Percentiles rank a stretch among this genome's conserved stretches.
Conservation (phyloP, 2,113 vertebrate species). For the Mormyrus iriodes region DNA sequence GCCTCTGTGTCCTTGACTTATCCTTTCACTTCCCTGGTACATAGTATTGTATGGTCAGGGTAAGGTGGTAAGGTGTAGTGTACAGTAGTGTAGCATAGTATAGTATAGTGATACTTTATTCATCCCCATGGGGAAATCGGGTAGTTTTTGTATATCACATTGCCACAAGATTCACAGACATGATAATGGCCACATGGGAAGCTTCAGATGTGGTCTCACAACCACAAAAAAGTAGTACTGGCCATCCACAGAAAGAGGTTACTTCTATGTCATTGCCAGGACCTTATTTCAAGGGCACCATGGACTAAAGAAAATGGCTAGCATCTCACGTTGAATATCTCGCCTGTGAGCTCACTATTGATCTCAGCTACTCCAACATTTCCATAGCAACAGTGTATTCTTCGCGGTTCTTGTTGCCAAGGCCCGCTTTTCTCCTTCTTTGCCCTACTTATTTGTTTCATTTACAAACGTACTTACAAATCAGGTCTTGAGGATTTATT, state of each 20-base stretch:
- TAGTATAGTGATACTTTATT: not conserved
- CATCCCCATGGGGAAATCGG: not conserved
- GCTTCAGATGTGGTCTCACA: not conserved
- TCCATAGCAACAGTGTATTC: conserved; percentile 46
- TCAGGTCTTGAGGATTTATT: not conserved
- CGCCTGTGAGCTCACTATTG: conserved; percentile 20
- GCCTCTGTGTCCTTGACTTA: not conserved
- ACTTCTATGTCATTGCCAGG: not conserved
- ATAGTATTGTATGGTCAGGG: not conserved
- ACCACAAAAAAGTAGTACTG: not conserved
- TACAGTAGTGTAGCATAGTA: not conserved
- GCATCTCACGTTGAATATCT: not conserved
- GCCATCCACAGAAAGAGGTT: not conserved
- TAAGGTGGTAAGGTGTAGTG: not conserved
- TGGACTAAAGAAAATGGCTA: not conserved
- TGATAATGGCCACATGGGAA: not conserved
- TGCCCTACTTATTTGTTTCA: conserved; percentile 37
- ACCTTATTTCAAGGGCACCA: not conserved
- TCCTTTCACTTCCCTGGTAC: not conserved
- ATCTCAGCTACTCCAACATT: conserved; percentile 26
- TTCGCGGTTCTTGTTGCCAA: conserved; percentile 44
- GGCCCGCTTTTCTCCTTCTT: conserved; percentile 32
- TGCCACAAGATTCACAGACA: not conserved
- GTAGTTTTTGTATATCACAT: not conserved
- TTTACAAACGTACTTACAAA: conserved; percentile 19